Conservation (phyloP, 2,113 vertebrate species). For the Geococcyx californianus region DNA sequence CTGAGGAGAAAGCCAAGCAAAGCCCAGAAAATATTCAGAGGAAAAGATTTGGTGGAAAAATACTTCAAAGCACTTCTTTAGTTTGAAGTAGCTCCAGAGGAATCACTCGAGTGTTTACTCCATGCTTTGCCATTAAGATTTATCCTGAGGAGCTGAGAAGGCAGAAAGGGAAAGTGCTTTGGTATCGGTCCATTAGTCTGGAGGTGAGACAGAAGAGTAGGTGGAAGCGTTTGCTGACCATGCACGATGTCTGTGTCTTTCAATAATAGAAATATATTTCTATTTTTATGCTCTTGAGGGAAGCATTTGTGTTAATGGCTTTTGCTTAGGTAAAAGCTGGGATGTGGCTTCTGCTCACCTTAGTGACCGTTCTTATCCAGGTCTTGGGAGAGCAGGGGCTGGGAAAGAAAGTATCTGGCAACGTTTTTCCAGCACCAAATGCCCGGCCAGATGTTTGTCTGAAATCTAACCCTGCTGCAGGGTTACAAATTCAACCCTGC, state of each 20-base stretch:
- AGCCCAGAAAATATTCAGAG: background rate
- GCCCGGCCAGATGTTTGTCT: accelerated
- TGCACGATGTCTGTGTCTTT: background rate
- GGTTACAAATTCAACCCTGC: background rate
- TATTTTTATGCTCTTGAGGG: background rate
- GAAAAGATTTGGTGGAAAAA: background rate
- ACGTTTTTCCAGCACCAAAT: background rate
- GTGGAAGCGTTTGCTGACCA: background rate
- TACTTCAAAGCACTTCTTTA: background rate
- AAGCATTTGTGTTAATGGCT: background rate
- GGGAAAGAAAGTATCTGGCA: background rate
- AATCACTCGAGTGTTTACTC: background rate
- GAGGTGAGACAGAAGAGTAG: background rate
- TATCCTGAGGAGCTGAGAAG: conserved; percentile 20
- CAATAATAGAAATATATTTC: background rate
- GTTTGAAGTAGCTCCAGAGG: background rate
- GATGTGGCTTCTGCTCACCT: background rate
- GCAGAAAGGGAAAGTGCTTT: conserved; percentile 7
- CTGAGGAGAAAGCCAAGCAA: background rate
- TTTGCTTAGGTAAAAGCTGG: background rate
- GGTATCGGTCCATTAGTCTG: background rate
- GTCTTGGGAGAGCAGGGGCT: background rate
- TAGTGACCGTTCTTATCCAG: background rate
- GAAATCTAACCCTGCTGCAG: background rate
- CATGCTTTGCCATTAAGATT: background rate